Conservation (phyloP, 23 tunicate species). For the Phallusia fumigata region DNA sequence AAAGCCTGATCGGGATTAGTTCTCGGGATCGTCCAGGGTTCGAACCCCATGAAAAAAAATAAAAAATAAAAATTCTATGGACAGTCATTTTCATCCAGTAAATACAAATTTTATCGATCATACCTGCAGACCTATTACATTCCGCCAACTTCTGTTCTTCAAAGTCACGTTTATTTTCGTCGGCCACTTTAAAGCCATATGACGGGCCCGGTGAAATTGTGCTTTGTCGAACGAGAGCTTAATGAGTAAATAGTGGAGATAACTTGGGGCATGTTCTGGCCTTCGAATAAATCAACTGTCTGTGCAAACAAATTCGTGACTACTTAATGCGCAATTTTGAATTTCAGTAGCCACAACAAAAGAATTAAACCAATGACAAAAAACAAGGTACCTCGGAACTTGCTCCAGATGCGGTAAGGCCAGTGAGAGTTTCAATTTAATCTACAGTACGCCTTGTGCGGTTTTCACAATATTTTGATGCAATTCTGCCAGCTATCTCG, state of each 20-base stretch:
- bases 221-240: too few species aligned
- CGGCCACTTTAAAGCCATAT: conserved; percentile 62
- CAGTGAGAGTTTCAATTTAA: conserved; percentile 48
- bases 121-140: conserved; percentile 72
- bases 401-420: not conserved
- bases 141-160: conserved; percentile 46
- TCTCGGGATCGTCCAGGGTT: too few species aligned
- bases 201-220: conserved; percentile 43
- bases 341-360: too few species aligned
- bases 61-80: too few species aligned
- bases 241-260: not conserved
- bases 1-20: too few species aligned
- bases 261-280: conserved; percentile 62
- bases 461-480: conserved; percentile 71
- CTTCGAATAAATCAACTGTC: conserved; percentile 72
- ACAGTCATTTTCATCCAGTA: too few species aligned
- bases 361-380: not conserved
- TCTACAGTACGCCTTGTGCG: conserved; percentile 61
- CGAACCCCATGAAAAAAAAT: too few species aligned
- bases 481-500: conserved; percentile 60
- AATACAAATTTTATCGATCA: too few species aligned
- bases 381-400: not conserved
- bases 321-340: not conserved
- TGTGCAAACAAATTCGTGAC: too few species aligned
- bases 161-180: conserved; percentile 34